Conservation (phyloP, 2,888 invertebrate species). For the Buathra laborator region DNA sequence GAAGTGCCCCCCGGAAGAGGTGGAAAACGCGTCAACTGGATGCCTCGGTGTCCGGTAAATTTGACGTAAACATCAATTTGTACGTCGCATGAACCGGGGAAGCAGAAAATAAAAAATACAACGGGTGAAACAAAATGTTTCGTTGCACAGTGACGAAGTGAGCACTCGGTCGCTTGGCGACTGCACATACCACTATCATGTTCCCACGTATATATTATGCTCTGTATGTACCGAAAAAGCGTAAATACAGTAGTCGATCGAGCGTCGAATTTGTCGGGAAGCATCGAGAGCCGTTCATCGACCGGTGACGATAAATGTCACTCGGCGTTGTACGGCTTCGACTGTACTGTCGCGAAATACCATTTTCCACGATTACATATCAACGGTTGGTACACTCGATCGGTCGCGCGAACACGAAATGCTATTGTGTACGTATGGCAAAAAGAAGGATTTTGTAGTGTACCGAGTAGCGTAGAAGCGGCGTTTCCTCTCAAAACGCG, state of each 20-base stretch:
- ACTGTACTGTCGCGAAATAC: conserved; percentile 32
- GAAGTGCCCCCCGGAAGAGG: background rate
- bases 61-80: conserved; percentile 33
- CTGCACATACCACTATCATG: background rate
- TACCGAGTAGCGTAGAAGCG: background rate
- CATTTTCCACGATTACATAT: conserved; percentile 58
- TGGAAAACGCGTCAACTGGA: no score
- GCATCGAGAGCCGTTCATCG: background rate
- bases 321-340: conserved; percentile 44
- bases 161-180: background rate
- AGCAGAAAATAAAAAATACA: background rate
- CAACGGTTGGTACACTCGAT: conserved; percentile 37
- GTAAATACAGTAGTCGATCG: conserved; percentile 35
- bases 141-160: background rate
- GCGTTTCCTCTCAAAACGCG: conserved; percentile 7
- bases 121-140: background rate
- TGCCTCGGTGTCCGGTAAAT: background rate
- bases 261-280: background rate
- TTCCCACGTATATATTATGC: background rate
- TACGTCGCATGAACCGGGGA: background rate
- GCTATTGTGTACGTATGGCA: conserved; percentile 5
- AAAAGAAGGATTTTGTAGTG: background rate
- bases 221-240: background rate
- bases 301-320: conserved; percentile 60
- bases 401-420: conserved; percentile 22